A percentile compares a stretch with the other conserved stretches of the same genome.
Evolutionary conservation across 2,888 invertebrate genomes (phyloP).

Genomic region (Anorthoa munda): DNA sequence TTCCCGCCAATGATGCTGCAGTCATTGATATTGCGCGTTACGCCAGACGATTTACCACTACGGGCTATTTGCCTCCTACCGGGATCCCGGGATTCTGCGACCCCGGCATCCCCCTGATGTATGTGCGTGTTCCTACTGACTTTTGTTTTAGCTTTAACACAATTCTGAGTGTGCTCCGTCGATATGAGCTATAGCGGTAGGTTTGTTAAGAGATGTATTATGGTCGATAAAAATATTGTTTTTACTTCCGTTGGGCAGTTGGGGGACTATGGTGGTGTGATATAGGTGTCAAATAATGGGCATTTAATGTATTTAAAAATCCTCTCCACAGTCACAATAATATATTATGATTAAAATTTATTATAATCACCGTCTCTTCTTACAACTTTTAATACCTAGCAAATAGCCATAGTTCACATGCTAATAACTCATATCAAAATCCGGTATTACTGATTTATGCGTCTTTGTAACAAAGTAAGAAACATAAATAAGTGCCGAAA

Average conservation of each 20-base stretch:
- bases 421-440: slow-evolving; percentile 41
- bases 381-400: slow-evolving; percentile 6
- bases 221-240: slow-evolving; percentile 64
- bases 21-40: slow-evolving; percentile 85
- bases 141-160: slow-evolving; percentile 74
- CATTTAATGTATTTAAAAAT: slow-evolving; percentile 2
- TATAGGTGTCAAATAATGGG: slow-evolving; percentile 8
- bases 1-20: slow-evolving; percentile 81
- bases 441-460: slow-evolving; percentile 52
- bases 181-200: slow-evolving; percentile 73
- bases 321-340: too few species aligned
- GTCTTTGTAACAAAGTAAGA: slow-evolving; percentile 35
- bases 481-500: slow-evolving; percentile 30
- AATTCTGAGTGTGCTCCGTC: slow-evolving; percentile 64
- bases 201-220: slow-evolving; percentile 65
- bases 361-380: slow-evolving; percentile 14
- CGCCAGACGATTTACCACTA: slow-evolving; percentile 88
- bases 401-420: slow-evolving; percentile 25
- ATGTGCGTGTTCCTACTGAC: slow-evolving; percentile 69
- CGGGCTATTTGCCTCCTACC: slow-evolving; percentile 87
- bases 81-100: slow-evolving; percentile 76
- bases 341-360: slow-evolving; percentile 6
- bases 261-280: not conserved
- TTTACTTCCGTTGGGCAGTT: slow-evolving; percentile 41
- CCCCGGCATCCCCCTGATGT: slow-evolving; percentile 74